Conservation (phyloP, 2,888 invertebrate species). For the Hoplodrina blanda region DNA sequence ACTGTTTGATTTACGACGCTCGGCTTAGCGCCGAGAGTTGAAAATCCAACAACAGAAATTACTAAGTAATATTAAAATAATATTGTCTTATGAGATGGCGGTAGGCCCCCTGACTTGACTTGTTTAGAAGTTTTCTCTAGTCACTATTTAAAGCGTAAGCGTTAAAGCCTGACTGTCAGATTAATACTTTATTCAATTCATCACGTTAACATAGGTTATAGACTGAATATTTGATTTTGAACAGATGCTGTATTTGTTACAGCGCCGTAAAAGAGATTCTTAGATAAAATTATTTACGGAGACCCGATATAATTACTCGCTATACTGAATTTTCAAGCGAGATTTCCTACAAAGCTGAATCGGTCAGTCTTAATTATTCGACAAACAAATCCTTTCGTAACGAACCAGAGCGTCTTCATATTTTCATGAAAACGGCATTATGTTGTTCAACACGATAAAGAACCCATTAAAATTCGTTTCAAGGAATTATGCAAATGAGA, state of each 20-base stretch:
- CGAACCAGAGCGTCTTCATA: slow-evolving; percentile 60
- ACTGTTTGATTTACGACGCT: too few relatives aligned
- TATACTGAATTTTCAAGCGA: slow-evolving; percentile 44
- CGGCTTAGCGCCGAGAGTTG: too few relatives aligned
- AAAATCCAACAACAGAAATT: too few relatives aligned
- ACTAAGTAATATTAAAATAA: too few relatives aligned
- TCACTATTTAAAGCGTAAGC: background rate
- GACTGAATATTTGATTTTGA: slow-evolving; percentile 10
- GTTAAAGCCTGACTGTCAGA: background rate
- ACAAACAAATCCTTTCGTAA: slow-evolving; percentile 71
- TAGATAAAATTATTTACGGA: slow-evolving; percentile 18
- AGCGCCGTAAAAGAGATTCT: background rate
- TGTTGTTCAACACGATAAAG: slow-evolving; percentile 84
- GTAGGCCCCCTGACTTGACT: too few relatives aligned
- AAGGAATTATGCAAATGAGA: slow-evolving; percentile 86
- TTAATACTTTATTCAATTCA: background rate
- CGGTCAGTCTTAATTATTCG: slow-evolving; percentile 68
- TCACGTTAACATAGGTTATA: background rate
- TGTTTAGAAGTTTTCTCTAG: too few relatives aligned
- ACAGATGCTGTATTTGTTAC: slow-evolving; percentile 11
- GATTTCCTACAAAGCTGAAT: slow-evolving; percentile 36
- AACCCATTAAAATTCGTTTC: slow-evolving; percentile 84
- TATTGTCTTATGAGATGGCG: too few relatives aligned
- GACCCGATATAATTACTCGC: slow-evolving; percentile 38
- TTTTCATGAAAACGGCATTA: slow-evolving; percentile 75